Evolutionary conservation across 35 echinoderm and acorn worm species (phyloP).

Genomic region (Heliocidaris erythrogramma): DNA sequence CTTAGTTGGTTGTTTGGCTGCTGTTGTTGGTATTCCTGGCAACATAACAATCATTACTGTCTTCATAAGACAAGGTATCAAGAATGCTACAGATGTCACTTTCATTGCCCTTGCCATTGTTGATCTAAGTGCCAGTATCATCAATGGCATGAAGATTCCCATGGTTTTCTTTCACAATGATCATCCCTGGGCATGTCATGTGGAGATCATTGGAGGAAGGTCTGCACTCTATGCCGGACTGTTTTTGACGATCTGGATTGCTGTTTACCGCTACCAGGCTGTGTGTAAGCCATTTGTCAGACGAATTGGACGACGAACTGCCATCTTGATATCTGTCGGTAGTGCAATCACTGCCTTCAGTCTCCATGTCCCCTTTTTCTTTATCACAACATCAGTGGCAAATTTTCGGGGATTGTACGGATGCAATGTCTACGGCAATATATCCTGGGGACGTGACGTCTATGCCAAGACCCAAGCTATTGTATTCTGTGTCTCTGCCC

Average conservation of each 20-base stretch:
- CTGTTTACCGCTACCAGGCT: slow-evolving; percentile 7
- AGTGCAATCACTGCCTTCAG: background rate
- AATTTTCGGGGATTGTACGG: background rate
- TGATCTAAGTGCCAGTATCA: slow-evolving; percentile 15
- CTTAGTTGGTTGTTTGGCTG: background rate
- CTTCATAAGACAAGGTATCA: background rate
- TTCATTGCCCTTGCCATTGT: slow-evolving; percentile 30
- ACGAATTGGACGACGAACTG: background rate
- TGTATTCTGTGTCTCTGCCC: slow-evolving; percentile 6
- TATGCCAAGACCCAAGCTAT: slow-evolving; percentile 3
- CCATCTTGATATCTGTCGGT: background rate
- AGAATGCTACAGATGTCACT: slow-evolving; percentile 29
- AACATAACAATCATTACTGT: background rate
- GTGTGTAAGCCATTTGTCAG: background rate
- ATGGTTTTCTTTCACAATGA: slow-evolving; percentile 24
- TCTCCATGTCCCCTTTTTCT: slow-evolving; percentile 14
- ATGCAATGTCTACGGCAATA: slow-evolving; percentile 26
- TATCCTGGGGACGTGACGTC: background rate
- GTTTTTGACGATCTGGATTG: slow-evolving; percentile 37
- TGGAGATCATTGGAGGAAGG: background rate
- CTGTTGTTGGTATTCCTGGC: slow-evolving; percentile 4
- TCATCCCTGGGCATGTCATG: slow-evolving; percentile 5
- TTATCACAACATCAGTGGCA: background rate
- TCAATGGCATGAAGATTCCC: background rate
- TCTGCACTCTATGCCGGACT: background rate